Base-by-base conservation (phyloP, 2,797 vertebrate genomes). In the Mormyrops boulengeri region DNA sequence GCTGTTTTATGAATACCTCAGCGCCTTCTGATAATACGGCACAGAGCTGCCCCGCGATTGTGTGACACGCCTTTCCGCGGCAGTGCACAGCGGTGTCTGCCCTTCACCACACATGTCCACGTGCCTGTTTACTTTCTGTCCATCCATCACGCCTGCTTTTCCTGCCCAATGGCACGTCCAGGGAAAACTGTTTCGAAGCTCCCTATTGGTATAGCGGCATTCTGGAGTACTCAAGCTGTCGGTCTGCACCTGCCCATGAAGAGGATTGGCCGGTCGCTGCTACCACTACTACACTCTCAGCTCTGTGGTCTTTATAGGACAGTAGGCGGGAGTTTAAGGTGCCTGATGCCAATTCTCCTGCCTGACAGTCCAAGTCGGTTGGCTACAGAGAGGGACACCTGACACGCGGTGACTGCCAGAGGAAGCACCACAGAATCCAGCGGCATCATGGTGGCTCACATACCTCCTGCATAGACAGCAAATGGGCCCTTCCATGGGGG, bases 151-250 rank as follows among this genome's bases (percentile, higher is more conserved):
- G 94, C 90, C 92, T 93, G 94, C 94, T 93, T 94, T 96, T 95
- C 94, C 94, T 95, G 94, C 93, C 95, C 94, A 92, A 93, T 94
- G 92, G 92, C 90, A 89, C 93, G 94, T 93, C 94, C 91, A 94
- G 94, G 95, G 94, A 95, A 95, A 96, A 95, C 94, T 95, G 95
- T 96, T 96, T 95, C 92, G 94, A 95, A 93, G 95, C 93, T 93
- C 93, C 93, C 93, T 92, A 92, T 91, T 91, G 7, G 41, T 12
- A 84, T 89, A 88, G 77, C 73, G 12, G 8, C 57, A 85, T 38
- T 91, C 53, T 88, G 88, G 91, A 94, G 93, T 93, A 89, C 22
- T 95, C 94, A 95, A 92, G 92, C 92, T 94, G 93, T 94, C 92
- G 30, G 2, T 9, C 26, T 8, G 3, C 2, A 11, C 30, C 69